phyloP scores from a whole-genome alignment of 2,888 invertebrate species.

The Epinotia demarniana region DNA sequence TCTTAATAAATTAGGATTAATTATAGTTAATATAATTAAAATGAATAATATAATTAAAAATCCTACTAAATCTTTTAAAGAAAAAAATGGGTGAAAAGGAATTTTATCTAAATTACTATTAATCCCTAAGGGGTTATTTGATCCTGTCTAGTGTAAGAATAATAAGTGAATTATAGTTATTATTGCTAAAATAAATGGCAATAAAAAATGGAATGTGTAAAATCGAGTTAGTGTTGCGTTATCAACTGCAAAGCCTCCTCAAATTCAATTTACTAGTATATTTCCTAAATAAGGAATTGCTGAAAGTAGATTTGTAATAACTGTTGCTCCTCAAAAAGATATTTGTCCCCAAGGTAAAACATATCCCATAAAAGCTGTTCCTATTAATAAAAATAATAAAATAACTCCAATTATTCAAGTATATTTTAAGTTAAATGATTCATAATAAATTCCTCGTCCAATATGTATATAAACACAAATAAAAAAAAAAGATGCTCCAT shows the following conservation, averaged over 20 bases:
- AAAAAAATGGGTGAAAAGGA: constrained; percentile 87
- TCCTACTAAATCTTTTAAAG: constrained; percentile 86
- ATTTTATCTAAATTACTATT: constrained; percentile 88
- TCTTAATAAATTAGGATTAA: constrained; percentile 85
- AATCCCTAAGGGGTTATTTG: constrained; percentile 87
- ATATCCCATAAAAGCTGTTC: constrained; percentile 91
- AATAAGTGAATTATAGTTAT: constrained; percentile 87
- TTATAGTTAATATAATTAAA: constrained; percentile 81
- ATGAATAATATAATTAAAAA: constrained; percentile 83
- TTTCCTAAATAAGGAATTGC: constrained; percentile 88
- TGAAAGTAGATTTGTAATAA: constrained; percentile 91
- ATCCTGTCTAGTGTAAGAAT: constrained; percentile 88
- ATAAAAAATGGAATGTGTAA: constrained; percentile 89
- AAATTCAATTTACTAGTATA: constrained; percentile 88
- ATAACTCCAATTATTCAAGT: constrained; percentile 88
- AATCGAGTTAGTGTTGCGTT: constrained; percentile 91
- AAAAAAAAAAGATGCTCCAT: constrained; percentile 90
- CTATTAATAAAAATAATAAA: constrained; percentile 88
- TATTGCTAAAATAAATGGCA: constrained; percentile 88
- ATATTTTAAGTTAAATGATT: constrained; percentile 78
- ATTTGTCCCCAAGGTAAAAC: constrained; percentile 92
- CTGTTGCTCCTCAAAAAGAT: constrained; percentile 92
- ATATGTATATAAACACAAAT: constrained; percentile 88
- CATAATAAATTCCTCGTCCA: constrained; percentile 85
- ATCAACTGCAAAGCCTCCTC: constrained; percentile 90